Evolutionary conservation across 2,888 invertebrate species (phyloP).

Genomic region (Oscheius onirici): DNA sequence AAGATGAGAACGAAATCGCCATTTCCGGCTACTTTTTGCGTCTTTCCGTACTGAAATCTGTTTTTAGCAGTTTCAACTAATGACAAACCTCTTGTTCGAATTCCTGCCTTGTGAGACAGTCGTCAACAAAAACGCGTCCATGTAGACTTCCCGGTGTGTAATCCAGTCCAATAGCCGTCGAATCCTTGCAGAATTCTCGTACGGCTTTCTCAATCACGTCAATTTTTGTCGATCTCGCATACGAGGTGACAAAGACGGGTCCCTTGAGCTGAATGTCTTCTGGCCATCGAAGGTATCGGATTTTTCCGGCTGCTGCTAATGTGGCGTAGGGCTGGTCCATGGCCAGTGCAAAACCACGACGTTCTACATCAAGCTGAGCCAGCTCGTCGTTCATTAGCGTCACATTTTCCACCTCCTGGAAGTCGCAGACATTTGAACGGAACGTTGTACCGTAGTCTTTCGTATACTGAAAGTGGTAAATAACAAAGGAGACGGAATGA

Average conservation of each 20-base stretch:
- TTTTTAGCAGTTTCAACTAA: background rate
- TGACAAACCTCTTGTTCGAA: conserved; percentile 44
- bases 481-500: too few species aligned
- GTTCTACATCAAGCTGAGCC: conserved; percentile 45
- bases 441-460: conserved; percentile 34
- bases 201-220: conserved; percentile 36
- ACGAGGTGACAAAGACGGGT: conserved; percentile 52
- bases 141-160: conserved; percentile 54
- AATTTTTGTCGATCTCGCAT: conserved; percentile 31
- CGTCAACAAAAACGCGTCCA: conserved; percentile 52
- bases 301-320: conserved; percentile 45
- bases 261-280: conserved; percentile 56
- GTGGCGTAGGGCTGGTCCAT: conserved; percentile 51
- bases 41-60: conserved; percentile 31
- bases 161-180: conserved; percentile 33
- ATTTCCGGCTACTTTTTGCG: conserved; percentile 33
- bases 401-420: conserved; percentile 39
- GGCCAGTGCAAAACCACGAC: conserved; percentile 46
- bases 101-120: conserved; percentile 49
- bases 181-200: conserved; percentile 38
- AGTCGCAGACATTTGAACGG: conserved; percentile 29
- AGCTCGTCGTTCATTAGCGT: conserved; percentile 46
- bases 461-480: conserved; percentile 44
- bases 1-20: conserved; percentile 57
- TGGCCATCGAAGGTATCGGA: conserved; percentile 37